phyloP scores from a whole-genome alignment of 2,113 vertebrate genomes.

The Dinomys branickii region DNA sequence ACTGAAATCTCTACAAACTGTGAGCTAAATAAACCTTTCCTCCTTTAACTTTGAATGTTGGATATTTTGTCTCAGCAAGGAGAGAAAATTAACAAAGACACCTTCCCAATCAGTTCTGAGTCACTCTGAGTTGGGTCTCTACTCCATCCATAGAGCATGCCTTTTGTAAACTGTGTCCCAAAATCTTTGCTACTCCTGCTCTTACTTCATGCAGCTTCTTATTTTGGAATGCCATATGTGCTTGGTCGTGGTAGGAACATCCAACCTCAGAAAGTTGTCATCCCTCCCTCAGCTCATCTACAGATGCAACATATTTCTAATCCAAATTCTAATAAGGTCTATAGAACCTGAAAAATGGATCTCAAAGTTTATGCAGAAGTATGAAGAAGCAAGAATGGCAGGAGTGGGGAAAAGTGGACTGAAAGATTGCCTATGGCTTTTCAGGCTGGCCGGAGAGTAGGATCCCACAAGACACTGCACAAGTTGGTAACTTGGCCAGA shows the following conservation, averaged over 20 bases:
- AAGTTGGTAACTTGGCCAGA: rapidly evolving
- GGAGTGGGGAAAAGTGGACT: rapidly evolving
- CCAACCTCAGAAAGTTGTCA: background rate
- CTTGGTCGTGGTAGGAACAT: background rate
- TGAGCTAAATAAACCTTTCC: background rate
- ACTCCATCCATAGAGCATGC: too few relatives aligned
- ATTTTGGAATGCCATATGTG: background rate
- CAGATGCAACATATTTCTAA: background rate
- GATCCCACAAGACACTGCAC: rapidly evolving
- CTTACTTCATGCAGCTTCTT: background rate
- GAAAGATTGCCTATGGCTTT: rapidly evolving
- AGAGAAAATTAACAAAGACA: background rate
- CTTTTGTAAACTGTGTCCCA: background rate
- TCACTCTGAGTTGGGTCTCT: rapidly evolving
- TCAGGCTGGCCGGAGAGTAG: rapidly evolving
- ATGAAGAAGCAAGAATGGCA: background rate
- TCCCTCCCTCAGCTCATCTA: background rate
- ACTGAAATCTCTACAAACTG: background rate
- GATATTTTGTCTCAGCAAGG: background rate
- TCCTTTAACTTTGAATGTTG: background rate
- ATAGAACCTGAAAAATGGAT: background rate
- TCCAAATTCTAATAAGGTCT: background rate
- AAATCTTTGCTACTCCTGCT: background rate
- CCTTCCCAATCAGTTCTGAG: background rate
- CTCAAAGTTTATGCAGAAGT: background rate